Evolutionary conservation across 2,113 vertebrate species (phyloP).

Genomic region (Syngnathus floridae): DNA sequence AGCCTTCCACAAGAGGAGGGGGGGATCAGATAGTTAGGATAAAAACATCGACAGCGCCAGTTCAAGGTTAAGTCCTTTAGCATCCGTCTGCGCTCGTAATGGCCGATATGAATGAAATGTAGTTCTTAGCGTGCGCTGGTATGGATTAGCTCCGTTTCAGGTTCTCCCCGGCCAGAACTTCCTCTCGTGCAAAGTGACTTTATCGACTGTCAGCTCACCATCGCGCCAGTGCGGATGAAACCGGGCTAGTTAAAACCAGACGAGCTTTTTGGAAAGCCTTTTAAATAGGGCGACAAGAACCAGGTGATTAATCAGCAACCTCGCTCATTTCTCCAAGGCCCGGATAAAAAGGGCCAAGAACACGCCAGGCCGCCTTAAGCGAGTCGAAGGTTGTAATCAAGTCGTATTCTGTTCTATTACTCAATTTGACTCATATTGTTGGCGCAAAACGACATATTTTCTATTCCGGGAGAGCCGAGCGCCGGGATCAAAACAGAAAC

Average conservation of each 20-base stretch:
- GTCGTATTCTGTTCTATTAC: neutral
- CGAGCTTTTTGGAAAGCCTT: neutral
- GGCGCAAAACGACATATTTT: slow-evolving; percentile 8
- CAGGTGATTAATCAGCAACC: neutral
- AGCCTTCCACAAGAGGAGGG: slow-evolving; percentile 16
- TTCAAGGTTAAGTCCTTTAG: slow-evolving; percentile 34
- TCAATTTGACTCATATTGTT: slow-evolving; percentile 8
- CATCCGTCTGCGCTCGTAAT: slow-evolving; percentile 7
- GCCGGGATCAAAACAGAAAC: neutral
- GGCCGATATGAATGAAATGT: neutral
- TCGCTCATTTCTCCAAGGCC: neutral
- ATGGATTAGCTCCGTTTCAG: neutral
- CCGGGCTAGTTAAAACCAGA: neutral
- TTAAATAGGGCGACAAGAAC: neutral
- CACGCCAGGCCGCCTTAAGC: neutral
- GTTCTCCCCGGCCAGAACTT: neutral
- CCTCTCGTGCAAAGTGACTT: neutral
- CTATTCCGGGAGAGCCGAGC: neutral
- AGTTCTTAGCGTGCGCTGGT: neutral
- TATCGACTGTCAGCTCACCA: neutral
- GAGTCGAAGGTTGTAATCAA: slow-evolving; percentile 2
- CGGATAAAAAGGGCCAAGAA: neutral
- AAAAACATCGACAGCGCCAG: slow-evolving; percentile 21
- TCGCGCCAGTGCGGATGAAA: neutral
- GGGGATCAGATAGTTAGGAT: slow-evolving; percentile 35